A percentile compares a stretch with the other conserved stretches of the same genome.
phyloP scores from a whole-genome alignment of 2,888 invertebrate species.

The Dicyrtoma fusca region DNA sequence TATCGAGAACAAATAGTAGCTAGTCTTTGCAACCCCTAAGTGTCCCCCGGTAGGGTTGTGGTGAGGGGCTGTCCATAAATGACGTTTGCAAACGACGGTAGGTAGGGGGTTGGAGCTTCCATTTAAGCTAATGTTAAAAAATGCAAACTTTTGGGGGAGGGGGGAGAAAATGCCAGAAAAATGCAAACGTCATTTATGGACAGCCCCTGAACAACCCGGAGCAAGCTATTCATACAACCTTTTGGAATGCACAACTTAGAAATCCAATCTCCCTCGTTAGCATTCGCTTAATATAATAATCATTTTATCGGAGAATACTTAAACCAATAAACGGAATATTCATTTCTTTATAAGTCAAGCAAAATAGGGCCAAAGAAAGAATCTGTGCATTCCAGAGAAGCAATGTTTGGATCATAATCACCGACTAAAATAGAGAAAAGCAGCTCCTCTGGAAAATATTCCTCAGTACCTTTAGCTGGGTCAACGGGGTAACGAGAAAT shows the following conservation, averaged over 20 bases:
- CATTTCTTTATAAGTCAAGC: no score
- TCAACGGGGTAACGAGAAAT: slow-evolving; percentile 55
- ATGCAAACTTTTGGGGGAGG: no score
- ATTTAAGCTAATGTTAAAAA: no score
- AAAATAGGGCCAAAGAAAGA: slow-evolving; percentile 1
- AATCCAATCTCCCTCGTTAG: neutral
- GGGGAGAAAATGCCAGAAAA: no score
- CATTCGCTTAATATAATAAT: neutral
- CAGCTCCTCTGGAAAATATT: neutral
- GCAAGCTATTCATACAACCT: neutral
- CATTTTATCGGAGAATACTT: neutral
- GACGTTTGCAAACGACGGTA: no score
- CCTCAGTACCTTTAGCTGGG: neutral
- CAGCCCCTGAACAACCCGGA: neutral
- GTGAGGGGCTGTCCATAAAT: no score
- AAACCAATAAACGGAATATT: neutral
- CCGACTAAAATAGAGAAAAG: neutral
- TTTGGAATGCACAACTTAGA: slow-evolving; percentile 1
- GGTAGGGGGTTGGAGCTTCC: no score
- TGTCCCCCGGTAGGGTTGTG: neutral
- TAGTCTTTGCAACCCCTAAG: slow-evolving; percentile 25
- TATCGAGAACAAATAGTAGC: slow-evolving; percentile 36
- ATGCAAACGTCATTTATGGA: no score
- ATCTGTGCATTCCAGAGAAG: neutral
- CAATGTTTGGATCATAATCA: neutral